Conservation (phyloP, 2,888 invertebrate species). For the Volucella inflata region DNA sequence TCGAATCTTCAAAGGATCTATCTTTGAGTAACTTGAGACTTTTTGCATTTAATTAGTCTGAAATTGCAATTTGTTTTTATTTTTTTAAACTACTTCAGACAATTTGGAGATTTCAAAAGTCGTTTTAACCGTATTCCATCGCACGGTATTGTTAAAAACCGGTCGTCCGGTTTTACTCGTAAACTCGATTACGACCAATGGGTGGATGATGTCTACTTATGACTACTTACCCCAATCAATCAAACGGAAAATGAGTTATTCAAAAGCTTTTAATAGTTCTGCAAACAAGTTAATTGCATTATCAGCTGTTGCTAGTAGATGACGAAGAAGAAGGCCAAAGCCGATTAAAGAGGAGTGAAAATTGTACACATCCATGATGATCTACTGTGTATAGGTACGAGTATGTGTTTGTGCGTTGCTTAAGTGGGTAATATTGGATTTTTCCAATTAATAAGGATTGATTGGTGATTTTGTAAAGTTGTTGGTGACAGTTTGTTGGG, state of each 20-base stretch:
- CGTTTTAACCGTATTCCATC: no score
- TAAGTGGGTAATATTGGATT: not conserved
- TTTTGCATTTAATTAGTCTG: no score
- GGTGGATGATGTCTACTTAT: not conserved
- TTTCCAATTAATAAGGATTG: no score
- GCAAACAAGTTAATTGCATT: conserved; percentile 37
- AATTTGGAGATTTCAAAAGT: no score
- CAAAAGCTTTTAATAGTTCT: conserved; percentile 29
- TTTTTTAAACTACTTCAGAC: no score
- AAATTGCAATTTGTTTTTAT: no score
- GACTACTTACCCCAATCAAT: no score
- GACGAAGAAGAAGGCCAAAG: conserved; percentile 19
- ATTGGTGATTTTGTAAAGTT: no score
- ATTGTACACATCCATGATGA: conserved; percentile 30
- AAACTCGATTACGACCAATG: not conserved
- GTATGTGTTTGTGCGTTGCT: conserved; percentile 1
- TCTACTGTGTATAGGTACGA: no score
- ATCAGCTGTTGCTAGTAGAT: conserved; percentile 10
- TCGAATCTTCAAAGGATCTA: not conserved
- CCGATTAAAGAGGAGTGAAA: not conserved
- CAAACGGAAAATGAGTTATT: not conserved
- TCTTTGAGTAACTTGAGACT: no score
- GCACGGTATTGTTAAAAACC: no score
- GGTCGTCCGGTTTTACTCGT: not conserved
- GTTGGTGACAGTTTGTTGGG: no score